phyloP scores from a whole-genome alignment of 2,797 vertebrate genomes.

The Danionella dracula region DNA sequence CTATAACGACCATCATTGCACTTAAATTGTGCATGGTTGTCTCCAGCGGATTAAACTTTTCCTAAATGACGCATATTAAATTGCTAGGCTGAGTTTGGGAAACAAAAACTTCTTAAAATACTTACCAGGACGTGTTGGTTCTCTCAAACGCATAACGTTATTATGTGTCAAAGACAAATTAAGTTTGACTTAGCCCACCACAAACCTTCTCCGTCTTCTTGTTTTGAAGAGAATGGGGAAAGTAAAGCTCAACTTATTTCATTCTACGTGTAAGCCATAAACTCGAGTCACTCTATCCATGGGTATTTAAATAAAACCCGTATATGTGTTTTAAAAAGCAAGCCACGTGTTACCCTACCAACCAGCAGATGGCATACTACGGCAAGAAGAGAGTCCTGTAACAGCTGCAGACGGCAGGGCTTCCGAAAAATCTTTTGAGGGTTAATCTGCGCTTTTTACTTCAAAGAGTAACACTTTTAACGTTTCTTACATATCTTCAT shows the following conservation, averaged over 20 bases:
- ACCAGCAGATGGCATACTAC: constrained; percentile 66
- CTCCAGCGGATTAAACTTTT: constrained; percentile 43
- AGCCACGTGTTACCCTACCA: constrained; percentile 10
- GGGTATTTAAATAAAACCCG: not conserved
- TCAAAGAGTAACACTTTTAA: not conserved
- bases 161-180: not conserved
- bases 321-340: not conserved
- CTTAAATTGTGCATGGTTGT: constrained; percentile 39
- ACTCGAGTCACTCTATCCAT: not conserved
- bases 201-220: not conserved
- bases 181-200: not conserved
- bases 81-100: constrained; percentile 33
- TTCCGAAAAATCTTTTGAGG: constrained; percentile 37
- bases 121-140: not conserved
- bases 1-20: constrained; percentile 39
- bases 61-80: constrained; percentile 39
- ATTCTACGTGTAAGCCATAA: not conserved
- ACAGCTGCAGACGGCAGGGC: constrained; percentile 23
- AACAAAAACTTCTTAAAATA: constrained; percentile 42
- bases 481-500: too few relatives aligned
- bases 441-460: constrained; percentile 1
- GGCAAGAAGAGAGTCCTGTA: constrained; percentile 42
- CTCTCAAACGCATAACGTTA: constrained; percentile 13
- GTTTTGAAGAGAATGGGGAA: not conserved
- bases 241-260: not conserved